These are phyloP conservation scores for Pyrocephalus nanus DNA, from an alignment of 2,797 vertebrate genomes.

Conservation along the genomic window DNA sequence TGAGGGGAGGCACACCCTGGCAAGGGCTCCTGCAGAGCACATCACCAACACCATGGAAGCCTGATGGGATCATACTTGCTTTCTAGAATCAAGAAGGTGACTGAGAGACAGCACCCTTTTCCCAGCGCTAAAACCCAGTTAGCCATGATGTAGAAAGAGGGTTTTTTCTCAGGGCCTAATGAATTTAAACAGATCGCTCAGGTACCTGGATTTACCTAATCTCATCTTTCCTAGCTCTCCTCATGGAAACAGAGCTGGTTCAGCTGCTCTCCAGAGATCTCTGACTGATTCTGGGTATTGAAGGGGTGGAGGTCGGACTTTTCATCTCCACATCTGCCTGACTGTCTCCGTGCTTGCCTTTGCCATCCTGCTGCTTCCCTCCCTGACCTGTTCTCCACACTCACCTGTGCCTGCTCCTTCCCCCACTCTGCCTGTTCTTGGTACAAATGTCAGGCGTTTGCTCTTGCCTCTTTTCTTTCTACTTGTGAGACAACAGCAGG, in stretches of 20 bases:
- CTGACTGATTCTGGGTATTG: not conserved
- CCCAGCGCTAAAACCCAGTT: not conserved
- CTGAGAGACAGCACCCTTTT: not conserved
- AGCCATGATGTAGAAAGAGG: not conserved
- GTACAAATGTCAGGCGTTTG: not conserved
- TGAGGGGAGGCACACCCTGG: not conserved
- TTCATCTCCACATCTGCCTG: not conserved
- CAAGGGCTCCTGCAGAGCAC: not conserved
- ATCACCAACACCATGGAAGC: not conserved
- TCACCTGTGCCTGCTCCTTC: not conserved
- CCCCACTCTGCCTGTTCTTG: not conserved
- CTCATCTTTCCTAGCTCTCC: slow-evolving; percentile 15
- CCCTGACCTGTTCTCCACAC: not conserved
- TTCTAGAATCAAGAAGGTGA: not conserved
- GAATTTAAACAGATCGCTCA: slow-evolving; percentile 20
- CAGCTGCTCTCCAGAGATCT: not conserved
- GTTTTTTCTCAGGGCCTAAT: not conserved
- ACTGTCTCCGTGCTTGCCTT: not conserved
- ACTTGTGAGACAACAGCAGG: not conserved
- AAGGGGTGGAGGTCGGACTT: not conserved
- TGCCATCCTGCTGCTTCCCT: not conserved
- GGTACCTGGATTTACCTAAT: slow-evolving; percentile 17
- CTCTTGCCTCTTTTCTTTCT: not conserved
- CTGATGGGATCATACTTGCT: not conserved
- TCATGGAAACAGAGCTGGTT: not conserved